Evolutionary conservation across 1,140 invertebrate species (phyloP).

Genomic region (Drosophila ananassae): DNA sequence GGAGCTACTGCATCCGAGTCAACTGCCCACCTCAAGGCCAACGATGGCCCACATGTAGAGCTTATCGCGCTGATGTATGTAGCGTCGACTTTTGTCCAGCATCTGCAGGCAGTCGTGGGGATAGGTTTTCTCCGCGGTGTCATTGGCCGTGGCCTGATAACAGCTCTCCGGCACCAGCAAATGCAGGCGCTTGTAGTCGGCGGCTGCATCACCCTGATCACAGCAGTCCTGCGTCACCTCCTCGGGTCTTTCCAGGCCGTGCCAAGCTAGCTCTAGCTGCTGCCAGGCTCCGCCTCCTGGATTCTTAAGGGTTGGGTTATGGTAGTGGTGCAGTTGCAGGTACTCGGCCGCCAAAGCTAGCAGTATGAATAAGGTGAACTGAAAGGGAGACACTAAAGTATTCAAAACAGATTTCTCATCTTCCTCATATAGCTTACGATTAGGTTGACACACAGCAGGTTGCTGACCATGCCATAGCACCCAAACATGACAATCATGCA

Average conservation of each 20-base stretch:
- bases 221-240: constrained; percentile 61
- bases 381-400: not conserved
- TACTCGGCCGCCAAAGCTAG: constrained; percentile 67
- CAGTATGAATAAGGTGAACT: constrained; percentile 73
- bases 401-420: not conserved
- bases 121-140: constrained; percentile 38
- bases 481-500: constrained; percentile 77
- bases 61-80: constrained; percentile 66
- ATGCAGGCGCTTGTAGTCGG: constrained; percentile 65
- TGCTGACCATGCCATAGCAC: constrained; percentile 70
- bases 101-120: constrained; percentile 55
- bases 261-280: constrained; percentile 70
- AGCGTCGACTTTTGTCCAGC: constrained; percentile 42
- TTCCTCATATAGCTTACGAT: constrained; percentile 43
- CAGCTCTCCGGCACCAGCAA: constrained; percentile 67
- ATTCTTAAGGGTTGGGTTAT: constrained; percentile 47
- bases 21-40: constrained; percentile 69
- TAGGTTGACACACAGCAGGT: constrained; percentile 70
- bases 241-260: constrained; percentile 47
- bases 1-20: constrained; percentile 3
- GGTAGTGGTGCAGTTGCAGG: constrained; percentile 72
- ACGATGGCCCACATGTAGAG: constrained; percentile 71
- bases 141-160: constrained; percentile 58
- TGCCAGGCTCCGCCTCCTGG: constrained; percentile 46
- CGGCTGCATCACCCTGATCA: constrained; percentile 53